Evolutionary conservation across 2,113 vertebrate genomes (phyloP).

Genomic region (Holacanthus passer): DNA sequence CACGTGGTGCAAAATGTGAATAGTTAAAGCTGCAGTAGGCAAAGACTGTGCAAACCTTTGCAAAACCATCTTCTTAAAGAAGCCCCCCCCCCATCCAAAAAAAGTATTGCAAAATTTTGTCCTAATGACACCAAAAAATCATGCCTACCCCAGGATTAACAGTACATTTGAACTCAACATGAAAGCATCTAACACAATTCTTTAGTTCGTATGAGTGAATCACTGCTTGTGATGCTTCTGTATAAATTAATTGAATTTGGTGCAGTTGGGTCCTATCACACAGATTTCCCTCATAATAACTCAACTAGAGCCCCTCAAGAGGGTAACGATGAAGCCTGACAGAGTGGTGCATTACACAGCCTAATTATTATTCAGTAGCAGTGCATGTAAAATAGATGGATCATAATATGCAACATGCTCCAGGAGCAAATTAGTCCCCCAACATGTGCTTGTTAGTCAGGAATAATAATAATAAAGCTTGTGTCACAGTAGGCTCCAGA

Average conservation of each 20-base stretch:
- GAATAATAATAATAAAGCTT: slow-evolving; percentile 3
- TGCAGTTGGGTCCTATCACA: not conserved
- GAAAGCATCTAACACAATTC: too few species aligned
- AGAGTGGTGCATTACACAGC: slow-evolving; percentile 24
- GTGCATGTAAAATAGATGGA: slow-evolving; percentile 37
- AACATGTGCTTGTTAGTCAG: slow-evolving; percentile 12
- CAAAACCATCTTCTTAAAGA: too few species aligned
- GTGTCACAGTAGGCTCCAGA: not conserved
- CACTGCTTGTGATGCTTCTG: not conserved
- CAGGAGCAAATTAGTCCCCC: slow-evolving; percentile 20
- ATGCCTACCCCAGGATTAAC: too few species aligned
- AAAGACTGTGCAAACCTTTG: too few species aligned
- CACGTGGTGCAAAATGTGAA: not conserved
- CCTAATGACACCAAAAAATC: too few species aligned
- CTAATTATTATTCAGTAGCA: slow-evolving; percentile 27
- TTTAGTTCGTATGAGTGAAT: not conserved
- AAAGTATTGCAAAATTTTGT: too few species aligned
- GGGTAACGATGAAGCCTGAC: slow-evolving; percentile 15
- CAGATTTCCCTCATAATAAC: slow-evolving; percentile 9
- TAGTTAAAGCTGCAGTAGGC: too few species aligned
- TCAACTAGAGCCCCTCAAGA: slow-evolving; percentile 3
- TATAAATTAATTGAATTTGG: not conserved
- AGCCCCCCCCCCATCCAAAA: too few species aligned
- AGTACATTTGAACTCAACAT: too few species aligned
- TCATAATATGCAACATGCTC: slow-evolving; percentile 36